Evolutionary conservation across 2,797 vertebrate genomes (phyloP), one percentile per base, ranked within the genome.

Genomic region (Spondyliosoma cantharus): DNA sequence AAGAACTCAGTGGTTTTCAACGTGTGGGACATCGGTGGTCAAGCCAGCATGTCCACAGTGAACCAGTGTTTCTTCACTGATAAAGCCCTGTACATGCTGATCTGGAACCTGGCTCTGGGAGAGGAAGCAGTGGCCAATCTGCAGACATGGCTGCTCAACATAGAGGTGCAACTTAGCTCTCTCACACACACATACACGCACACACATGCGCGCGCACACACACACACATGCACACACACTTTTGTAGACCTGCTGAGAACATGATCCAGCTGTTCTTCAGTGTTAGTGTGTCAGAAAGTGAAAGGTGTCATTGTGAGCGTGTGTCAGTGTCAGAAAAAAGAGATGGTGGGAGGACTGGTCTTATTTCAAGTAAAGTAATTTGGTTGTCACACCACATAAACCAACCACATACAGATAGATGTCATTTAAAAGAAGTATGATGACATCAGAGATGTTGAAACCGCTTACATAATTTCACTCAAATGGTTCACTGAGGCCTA

Each of bases 41-140:
- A 96, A 0, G 95, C 97, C 59, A 97, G 94, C 94, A 98, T 98
- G 97, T 96, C 97, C 63, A 97, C 98, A 0, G 97, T 99, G 78
- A 98, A 98, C 92, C 98, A 99, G 95, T 99, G 97, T 89, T 99
- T 99, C 94, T 99, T 99, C 95, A 99, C 98, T 0, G 97, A 99
- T 92, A 97, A 97, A 90, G 97, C 98, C 57, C 91, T 99, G 76
- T 99, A 98, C 42, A 83, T 99, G 90, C 97, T 99, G 73, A 95
- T 98, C 80, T 99, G 98, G 98, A 99, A 99, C 95, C 95, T 99
- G 91, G 96, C 97, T 0, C 93, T 99, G 75, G 98, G 98, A 19
- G 97, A 99, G 89, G 98, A 99, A 84, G 97, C 97, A 0, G 97
- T 99, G 72, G 95, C 96, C 76, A 96, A 92, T 93, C 96, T 99